These are phyloP conservation scores for Streptopelia turtur DNA, from an alignment of 2,797 vertebrate genomes.

Conservation along the genomic window DNA sequence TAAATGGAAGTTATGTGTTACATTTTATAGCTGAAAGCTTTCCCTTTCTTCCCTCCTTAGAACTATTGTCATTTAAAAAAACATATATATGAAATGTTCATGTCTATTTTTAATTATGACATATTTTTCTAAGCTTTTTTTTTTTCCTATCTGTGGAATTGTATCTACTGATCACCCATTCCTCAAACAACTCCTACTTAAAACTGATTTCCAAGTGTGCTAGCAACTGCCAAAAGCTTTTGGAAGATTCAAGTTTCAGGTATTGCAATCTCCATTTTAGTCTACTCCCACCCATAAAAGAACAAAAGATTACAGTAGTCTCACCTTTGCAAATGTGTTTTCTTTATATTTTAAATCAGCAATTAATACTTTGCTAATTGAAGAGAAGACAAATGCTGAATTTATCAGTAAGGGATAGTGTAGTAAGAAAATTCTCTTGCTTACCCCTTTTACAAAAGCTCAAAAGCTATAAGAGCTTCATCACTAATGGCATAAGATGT, in stretches of 20 bases:
- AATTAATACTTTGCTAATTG: not conserved
- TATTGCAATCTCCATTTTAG: not conserved
- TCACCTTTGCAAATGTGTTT: not conserved
- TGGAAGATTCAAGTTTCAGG: not conserved
- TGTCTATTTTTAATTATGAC: not conserved
- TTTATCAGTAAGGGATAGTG: not conserved
- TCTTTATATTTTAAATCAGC: not conserved
- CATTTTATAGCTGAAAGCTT: not conserved
- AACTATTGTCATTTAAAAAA: not conserved
- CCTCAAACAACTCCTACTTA: not conserved
- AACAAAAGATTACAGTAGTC: not conserved
- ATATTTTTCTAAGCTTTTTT: not conserved
- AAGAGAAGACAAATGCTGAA: not conserved
- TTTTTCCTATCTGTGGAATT: not conserved
- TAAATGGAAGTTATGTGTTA: not conserved
- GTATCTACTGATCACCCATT: not conserved
- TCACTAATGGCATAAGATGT: not conserved
- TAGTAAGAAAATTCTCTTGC: not conserved
- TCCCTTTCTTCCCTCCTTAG: not conserved
- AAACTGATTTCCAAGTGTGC: not conserved
- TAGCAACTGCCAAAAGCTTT: accelerated
- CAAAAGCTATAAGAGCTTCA: not conserved
- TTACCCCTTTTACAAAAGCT: not conserved
- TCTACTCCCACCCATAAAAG: not conserved
- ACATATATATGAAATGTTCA: not conserved